Evolutionary conservation across 23 tunicate species (phyloP).

Genomic region (Styela clava): DNA sequence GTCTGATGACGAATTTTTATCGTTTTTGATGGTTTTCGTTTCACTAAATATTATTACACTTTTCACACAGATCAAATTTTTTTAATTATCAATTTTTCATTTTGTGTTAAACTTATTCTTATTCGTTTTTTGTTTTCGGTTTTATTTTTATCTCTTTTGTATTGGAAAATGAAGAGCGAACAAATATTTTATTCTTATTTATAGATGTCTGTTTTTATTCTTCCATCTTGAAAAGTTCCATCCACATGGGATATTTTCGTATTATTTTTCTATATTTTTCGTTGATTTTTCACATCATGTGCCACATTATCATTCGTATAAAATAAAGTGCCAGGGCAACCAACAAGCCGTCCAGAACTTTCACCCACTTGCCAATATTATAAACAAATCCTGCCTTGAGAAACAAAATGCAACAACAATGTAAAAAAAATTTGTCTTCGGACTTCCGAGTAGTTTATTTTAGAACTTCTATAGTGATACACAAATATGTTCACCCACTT

Average conservation of each 20-base stretch:
- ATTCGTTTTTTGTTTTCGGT: background rate
- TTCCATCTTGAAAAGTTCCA: background rate
- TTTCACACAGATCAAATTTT: conserved; percentile 20
- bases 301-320: background rate
- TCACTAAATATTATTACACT: conserved; percentile 20
- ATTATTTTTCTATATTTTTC: no score
- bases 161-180: background rate
- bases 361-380: background rate
- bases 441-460: background rate
- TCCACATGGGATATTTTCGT: background rate
- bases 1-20: background rate
- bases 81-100: background rate
- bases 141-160: no score
- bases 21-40: background rate
- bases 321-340: background rate
- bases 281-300: background rate
- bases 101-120: no score
- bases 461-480: no score
- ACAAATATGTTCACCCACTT: no score
- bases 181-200: background rate
- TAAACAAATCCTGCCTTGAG: background rate
- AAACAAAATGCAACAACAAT: no score
- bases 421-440: background rate
- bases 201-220: no score
- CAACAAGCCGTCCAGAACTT: background rate